Base-by-base conservation (phyloP, 2,888 invertebrate species). In the Odontothrips loti region DNA sequence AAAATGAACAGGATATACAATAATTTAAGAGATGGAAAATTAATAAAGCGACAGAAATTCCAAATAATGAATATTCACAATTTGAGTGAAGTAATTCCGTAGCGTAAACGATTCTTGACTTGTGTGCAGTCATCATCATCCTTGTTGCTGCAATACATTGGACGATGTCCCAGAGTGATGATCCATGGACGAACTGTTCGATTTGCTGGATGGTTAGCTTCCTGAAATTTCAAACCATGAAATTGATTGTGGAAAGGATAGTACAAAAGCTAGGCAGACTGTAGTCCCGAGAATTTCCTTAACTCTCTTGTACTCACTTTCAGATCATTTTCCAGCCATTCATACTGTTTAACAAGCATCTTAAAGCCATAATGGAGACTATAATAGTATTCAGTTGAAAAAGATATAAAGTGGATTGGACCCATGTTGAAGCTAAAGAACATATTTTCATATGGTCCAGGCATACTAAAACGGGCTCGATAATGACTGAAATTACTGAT, bases 301-400 rank as follows among this genome's bases (percentile, higher is more conserved):
- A 43, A 43, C 6, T 43, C 34, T 43, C 34, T 43, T 6, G 6
- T 43, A 43, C 34, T 43, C 34, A 80, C 89, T 86, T 86, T 85
- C 3, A 90, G 85, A 84, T 90, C 90, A 34, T 87, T 84, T 82
- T 87, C 86, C 10, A 90, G 86, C 90, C 90, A 90, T 68, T 87
- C 84, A 84, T 87, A 88, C 82, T 87, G 87, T 48, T 86, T 84
- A n/a, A 85, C 84, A 15, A 87, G 85, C 84, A 90, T 89, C 29
- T 86, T 84, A 81, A 87, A 84, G 6, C 91, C 91, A 84, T 89
- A 91, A 47, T 89, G 83, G 0, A 88, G 84, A 84, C 86, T 90
- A 85, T 89, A 91, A 84, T 90, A 91, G 82, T 89, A 89, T 85
- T 91, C 91, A 6, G 91, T 90, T 4, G 89, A 89, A 82, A 91